Base-by-base conservation (phyloP, 2,113 vertebrate species). In the Phaethon lepturus region DNA sequence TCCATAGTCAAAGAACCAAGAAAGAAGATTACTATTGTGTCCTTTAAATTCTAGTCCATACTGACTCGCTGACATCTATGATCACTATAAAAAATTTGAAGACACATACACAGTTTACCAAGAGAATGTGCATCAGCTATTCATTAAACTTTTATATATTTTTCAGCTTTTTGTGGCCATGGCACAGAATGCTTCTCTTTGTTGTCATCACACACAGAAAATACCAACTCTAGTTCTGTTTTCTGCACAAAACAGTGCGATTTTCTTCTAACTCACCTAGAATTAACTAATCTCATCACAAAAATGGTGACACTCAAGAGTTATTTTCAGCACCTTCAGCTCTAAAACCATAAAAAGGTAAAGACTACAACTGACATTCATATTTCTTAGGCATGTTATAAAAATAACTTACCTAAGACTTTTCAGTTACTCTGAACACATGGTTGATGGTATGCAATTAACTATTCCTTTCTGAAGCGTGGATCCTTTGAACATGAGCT, bases 401-500 rank as follows among this genome's bases (percentile, higher is more conserved):
- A 88, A 91, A 95, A 86, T 60, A 89, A 72, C 28, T 86, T 81
- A 72, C 45, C 52, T 76, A 81, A 81, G 52, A 45, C 26, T 52
- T 62, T 76, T 72, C 58, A 62, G 58, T 62, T 81, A 56, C 75
- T 63, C 53, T 49, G 63, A 86, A 77, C 64, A 84, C 62, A 42
- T 9, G 24, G 50, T 23, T 79, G 62, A 75, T 29, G 20, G 38
- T 53, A 38, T 58, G 33, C 38, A 93, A 88, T 85, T 85, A 95
- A 76, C 63, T 56, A 52, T 29, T 75, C 47, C 53, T 73, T 81
- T 76, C 71, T 86, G 33, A 88, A 92, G 66, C 74, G 49, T 76
- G 74, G 38, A 88, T 88, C 91, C 95, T 94, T 94, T 88, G 84
- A 96, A 84, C 13, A 88, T 94, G 88, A 95, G 87, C 60, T 84